These are phyloP conservation scores for Frieseomelitta varia DNA, from an alignment of 1,140 invertebrate species.

Conservation along the genomic window DNA sequence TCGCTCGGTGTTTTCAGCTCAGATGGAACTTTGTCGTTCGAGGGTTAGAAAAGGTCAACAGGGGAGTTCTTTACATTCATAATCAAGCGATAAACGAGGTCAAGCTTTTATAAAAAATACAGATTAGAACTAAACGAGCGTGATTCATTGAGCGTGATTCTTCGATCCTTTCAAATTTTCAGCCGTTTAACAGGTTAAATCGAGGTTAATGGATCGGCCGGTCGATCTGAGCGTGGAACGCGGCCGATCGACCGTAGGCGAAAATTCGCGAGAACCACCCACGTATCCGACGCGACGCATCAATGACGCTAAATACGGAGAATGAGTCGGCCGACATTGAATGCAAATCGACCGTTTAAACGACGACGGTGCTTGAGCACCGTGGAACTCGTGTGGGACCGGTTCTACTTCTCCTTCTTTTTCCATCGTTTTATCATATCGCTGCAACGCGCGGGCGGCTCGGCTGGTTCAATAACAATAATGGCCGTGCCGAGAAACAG, in stretches of 20 bases:
- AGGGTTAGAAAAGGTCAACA: not conserved
- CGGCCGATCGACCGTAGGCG: constrained; percentile 55
- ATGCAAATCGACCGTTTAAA: constrained; percentile 56
- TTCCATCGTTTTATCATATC: too few species aligned
- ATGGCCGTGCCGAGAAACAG: not conserved
- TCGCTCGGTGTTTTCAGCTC: too few species aligned
- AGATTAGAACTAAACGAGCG: not conserved
- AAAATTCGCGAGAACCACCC: constrained; percentile 51
- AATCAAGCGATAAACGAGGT: not conserved
- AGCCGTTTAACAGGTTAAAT: constrained; percentile 25
- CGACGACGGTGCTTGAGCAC: not conserved
- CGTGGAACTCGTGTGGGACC: not conserved
- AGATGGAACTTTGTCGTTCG: too few species aligned
- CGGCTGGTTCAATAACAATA: not conserved
- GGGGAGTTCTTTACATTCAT: not conserved
- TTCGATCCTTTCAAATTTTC: not conserved
- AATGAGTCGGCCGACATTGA: constrained; percentile 54
- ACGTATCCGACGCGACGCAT: constrained; percentile 15
- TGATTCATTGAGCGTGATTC: not conserved
- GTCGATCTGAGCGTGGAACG: constrained; percentile 24
- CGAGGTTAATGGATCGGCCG: constrained; percentile 9
- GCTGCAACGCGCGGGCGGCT: not conserved
- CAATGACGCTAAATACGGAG: constrained; percentile 41
- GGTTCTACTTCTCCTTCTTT: not conserved
- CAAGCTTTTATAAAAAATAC: not conserved